Conservation (phyloP, 2,797 vertebrate species). For the Poecilia wingei region DNA sequence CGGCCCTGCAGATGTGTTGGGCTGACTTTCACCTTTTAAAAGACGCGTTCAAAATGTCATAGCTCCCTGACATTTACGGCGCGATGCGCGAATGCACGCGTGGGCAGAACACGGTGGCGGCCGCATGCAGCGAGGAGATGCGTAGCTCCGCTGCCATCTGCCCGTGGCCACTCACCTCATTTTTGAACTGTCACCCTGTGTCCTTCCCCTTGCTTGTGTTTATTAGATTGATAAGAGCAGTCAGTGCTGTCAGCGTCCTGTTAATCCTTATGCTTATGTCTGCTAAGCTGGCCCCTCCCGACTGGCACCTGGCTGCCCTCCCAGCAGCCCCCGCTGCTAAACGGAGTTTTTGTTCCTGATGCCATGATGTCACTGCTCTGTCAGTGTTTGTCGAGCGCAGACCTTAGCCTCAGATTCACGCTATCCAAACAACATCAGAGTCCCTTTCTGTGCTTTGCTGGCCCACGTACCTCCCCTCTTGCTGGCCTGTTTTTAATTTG, state of each 20-base stretch:
- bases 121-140: slow-evolving; percentile 17
- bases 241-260: slow-evolving; percentile 60
- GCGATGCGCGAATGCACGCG: slow-evolving; percentile 19
- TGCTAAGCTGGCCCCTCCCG: slow-evolving; percentile 57
- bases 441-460: slow-evolving; percentile 4
- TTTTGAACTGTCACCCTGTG: slow-evolving; percentile 37
- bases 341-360: slow-evolving; percentile 57
- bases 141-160: slow-evolving; percentile 46
- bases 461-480: neutral
- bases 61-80: slow-evolving; percentile 60
- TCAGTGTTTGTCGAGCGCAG: slow-evolving; percentile 15
- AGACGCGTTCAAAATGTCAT: slow-evolving; percentile 65
- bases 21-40: slow-evolving; percentile 70
- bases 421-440: slow-evolving; percentile 22
- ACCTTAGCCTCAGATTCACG: slow-evolving; percentile 31
- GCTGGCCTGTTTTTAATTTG: slow-evolving; percentile 77
- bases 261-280: slow-evolving; percentile 70
- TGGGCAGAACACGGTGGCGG: slow-evolving; percentile 10
- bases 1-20: slow-evolving; percentile 33
- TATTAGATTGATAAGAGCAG: slow-evolving; percentile 60
- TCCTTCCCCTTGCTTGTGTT: slow-evolving; percentile 47
- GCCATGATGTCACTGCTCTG: slow-evolving; percentile 58
- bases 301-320: slow-evolving; percentile 63
- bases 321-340: slow-evolving; percentile 31
- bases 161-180: slow-evolving; percentile 64